phyloP scores from a whole-genome alignment of 2,888 invertebrate species.

The Drosophila imparisetae region DNA sequence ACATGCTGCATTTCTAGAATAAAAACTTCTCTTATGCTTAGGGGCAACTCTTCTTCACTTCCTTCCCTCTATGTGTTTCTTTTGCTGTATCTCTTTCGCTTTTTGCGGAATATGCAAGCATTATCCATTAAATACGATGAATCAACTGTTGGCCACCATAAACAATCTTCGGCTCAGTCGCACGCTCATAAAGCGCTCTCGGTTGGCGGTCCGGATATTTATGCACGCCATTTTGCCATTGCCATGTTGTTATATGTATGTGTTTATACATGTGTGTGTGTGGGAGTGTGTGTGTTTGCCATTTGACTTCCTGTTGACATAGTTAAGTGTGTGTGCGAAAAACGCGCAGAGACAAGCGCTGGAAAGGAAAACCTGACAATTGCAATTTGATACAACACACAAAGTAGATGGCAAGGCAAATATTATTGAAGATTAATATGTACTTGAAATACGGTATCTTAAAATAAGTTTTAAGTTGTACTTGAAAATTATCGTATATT shows the following conservation, averaged over 20 bases:
- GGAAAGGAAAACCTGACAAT: slow-evolving; percentile 25
- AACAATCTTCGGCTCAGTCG: slow-evolving; percentile 73
- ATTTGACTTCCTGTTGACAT: slow-evolving; percentile 76
- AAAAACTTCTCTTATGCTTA: slow-evolving; percentile 26
- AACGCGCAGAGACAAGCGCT: slow-evolving; percentile 12
- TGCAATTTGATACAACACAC: slow-evolving; percentile 33
- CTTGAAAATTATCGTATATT: background rate
- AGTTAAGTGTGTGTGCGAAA: slow-evolving; percentile 56
- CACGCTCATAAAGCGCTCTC: slow-evolving; percentile 67
- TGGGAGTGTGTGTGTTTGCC: slow-evolving; percentile 26
- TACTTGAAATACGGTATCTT: background rate
- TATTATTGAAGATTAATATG: slow-evolving; percentile 2
- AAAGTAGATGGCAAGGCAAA: slow-evolving; percentile 17
- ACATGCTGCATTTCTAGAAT: slow-evolving; percentile 14
- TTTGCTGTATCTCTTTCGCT: slow-evolving; percentile 44
- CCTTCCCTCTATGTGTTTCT: background rate
- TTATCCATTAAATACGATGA: slow-evolving; percentile 79
- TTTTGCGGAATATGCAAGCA: slow-evolving; percentile 50
- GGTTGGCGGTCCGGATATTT: slow-evolving; percentile 70
- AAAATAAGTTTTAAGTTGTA: background rate
- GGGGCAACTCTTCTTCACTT: slow-evolving; percentile 2
- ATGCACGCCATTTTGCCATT: slow-evolving; percentile 73
- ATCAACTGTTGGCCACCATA: slow-evolving; percentile 77
- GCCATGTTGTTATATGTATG: slow-evolving; percentile 27
- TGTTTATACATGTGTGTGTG: slow-evolving; percentile 10